phyloP scores from a whole-genome alignment of 1,140 invertebrate genomes.

The Muscidifurax raptorellus region DNA sequence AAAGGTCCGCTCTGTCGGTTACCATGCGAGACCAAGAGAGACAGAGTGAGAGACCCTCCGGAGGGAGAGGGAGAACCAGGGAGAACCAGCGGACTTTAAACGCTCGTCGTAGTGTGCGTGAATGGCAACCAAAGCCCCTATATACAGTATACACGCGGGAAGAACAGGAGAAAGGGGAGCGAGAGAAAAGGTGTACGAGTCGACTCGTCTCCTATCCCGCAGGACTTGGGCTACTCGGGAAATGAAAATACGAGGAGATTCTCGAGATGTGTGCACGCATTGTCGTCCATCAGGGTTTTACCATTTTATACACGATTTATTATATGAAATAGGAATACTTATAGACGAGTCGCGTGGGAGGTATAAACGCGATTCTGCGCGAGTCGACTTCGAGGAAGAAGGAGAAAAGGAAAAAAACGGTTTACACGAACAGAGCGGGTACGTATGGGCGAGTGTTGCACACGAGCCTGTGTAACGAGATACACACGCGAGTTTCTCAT shows the following conservation, averaged over 20 bases:
- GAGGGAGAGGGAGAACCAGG: too few relatives aligned
- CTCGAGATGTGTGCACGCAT: not conserved
- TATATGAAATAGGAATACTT: too few relatives aligned
- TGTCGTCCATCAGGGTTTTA: too few relatives aligned
- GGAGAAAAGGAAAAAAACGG: not conserved
- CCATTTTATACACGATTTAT: too few relatives aligned
- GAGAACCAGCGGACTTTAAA: constrained; percentile 11
- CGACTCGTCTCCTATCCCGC: constrained; percentile 13
- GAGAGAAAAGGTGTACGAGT: constrained; percentile 37
- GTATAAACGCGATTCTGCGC: too few relatives aligned
- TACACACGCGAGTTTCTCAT: constrained; percentile 2
- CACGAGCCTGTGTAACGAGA: not conserved
- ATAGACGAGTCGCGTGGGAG: too few relatives aligned
- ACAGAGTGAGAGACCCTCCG: too few relatives aligned
- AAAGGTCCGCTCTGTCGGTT: constrained; percentile 50
- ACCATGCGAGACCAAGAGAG: too few relatives aligned
- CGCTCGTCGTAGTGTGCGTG: constrained; percentile 47
- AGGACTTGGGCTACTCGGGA: constrained; percentile 50
- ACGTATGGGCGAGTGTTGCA: too few relatives aligned
- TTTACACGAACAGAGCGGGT: too few relatives aligned
- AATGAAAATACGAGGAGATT: constrained; percentile 59
- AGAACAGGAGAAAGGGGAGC: constrained; percentile 32
- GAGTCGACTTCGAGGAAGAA: too few relatives aligned
- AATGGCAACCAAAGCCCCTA: constrained; percentile 39
- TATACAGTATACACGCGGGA: constrained; percentile 42